Evolutionary conservation across 2,888 invertebrate species (phyloP), one percentile per base, ranked within the genome.

Genomic region (Nephrotoma guestfalica): DNA sequence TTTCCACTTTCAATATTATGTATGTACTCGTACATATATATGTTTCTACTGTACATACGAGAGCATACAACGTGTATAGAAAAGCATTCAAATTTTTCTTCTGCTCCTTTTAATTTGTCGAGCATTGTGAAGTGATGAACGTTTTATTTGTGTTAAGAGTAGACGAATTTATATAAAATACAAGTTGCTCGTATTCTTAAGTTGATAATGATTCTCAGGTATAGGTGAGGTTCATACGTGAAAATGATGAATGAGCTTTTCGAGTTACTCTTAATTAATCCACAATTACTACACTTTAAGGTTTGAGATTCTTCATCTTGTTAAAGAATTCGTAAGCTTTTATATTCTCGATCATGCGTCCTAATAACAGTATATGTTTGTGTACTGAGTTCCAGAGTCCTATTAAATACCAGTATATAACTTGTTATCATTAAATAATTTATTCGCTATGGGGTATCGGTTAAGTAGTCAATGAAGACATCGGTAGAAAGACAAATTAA

Each of bases 1-100:
- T 84, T 84, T 84, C 84, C 84, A 84, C 84, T 84, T 84, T 84
- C 84, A 71, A 71, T 71, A 71, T 71, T 71, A 30, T 71, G 71
- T 51, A 30, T 71, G 6, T 1, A 15, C 15, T 15, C 9, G 9
- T 71, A 71, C 71, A 71, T 30, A 71, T 30, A 18, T 51, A 5
- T 15, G 15, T 11, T 43, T 30, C 30, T 30, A 2, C 30, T 30
- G 30, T 43, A 71, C 11, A 30, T 71, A 71, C 2, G 30, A 30
- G 30, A 30, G 30, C 30, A 30, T 11, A 71, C 7, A 71, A 71
- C 7, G 30, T 30, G 57, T 15, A 57, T 3, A 71, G 11, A 71
- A 30, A 30, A 71, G 71, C 30, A 71, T 71, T 30, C 30, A 71
- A 2, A 30, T 30, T 4, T 71, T 71, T 4, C 30, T 30, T 30